phyloP scores from a whole-genome alignment of 2,113 vertebrate genomes.

The Lagopus muta region DNA sequence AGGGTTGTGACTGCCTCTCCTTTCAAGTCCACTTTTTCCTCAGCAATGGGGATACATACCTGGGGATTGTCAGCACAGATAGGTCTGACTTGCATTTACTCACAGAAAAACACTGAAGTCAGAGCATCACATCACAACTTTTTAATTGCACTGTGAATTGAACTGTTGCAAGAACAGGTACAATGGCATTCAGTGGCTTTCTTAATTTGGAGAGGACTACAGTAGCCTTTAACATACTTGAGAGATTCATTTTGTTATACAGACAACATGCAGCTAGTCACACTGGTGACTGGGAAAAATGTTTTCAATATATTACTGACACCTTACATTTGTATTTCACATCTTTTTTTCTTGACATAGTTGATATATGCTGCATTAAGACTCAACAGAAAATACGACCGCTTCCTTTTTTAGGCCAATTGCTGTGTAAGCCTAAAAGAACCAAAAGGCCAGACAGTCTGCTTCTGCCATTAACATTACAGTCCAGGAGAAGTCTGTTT shows the following conservation, averaged over 20 bases:
- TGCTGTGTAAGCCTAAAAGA: not conserved
- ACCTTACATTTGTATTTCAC: not conserved
- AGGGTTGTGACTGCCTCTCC: not conserved
- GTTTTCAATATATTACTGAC: not conserved
- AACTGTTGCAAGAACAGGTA: not conserved
- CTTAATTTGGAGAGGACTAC: not conserved
- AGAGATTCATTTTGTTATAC: not conserved
- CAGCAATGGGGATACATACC: not conserved
- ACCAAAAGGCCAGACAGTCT: not conserved
- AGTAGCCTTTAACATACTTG: not conserved
- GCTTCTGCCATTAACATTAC: not conserved
- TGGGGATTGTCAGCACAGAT: not conserved
- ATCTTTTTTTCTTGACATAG: not conserved
- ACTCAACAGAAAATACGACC: not conserved
- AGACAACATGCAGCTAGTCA: fast-evolving
- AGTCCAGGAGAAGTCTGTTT: not conserved
- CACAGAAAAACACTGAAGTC: not conserved
- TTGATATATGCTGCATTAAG: not conserved
- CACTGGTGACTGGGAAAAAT: not conserved
- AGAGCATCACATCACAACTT: not conserved
- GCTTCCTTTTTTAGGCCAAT: not conserved
- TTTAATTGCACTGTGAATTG: not conserved
- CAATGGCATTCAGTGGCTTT: not conserved
- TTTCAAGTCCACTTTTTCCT: not conserved
- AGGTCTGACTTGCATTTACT: not conserved